These are phyloP conservation scores for Drosophila eohydei DNA, from an alignment of 2,888 invertebrate genomes.

Conservation along the genomic window DNA sequence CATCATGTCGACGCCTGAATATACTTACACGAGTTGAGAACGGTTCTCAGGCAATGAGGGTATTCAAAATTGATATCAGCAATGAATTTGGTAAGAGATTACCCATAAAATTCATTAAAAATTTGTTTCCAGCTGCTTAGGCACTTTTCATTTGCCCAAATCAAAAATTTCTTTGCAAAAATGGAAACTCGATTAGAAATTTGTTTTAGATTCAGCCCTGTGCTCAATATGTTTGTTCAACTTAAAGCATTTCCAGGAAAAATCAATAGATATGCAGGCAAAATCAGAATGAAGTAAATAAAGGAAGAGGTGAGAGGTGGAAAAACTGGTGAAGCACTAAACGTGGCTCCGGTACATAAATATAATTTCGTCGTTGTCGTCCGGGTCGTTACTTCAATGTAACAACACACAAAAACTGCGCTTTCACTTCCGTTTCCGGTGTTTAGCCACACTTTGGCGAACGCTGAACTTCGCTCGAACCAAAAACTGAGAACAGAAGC, in stretches of 20 bases:
- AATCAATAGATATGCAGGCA: conserved; percentile 42
- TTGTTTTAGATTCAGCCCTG: not conserved
- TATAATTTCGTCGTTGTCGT: conserved; percentile 66
- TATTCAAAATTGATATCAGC: not conserved
- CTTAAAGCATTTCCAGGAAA: conserved; percentile 9
- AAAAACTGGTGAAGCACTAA: conserved; percentile 14
- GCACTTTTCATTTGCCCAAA: conserved; percentile 1
- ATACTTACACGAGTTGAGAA: not conserved
- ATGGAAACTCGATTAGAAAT: not conserved
- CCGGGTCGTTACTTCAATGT: conserved; percentile 57
- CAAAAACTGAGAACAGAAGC: conserved; percentile 8
- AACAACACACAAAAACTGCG: conserved; percentile 73
- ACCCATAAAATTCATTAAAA: conserved; percentile 16
- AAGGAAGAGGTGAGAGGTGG: no score
- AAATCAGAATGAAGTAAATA: not conserved
- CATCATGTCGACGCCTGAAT: not conserved
- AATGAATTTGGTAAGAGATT: not conserved
- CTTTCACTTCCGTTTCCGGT: conserved; percentile 75
- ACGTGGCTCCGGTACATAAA: conserved; percentile 56
- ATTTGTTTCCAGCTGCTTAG: conserved; percentile 12
- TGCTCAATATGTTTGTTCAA: not conserved
- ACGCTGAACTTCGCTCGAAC: conserved; percentile 42
- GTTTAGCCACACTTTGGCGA: conserved; percentile 71
- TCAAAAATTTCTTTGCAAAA: not conserved
- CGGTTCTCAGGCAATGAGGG: not conserved